Evolutionary conservation across 2,888 invertebrate genomes (phyloP).

Genomic region (Troides oblongomaculatus): DNA sequence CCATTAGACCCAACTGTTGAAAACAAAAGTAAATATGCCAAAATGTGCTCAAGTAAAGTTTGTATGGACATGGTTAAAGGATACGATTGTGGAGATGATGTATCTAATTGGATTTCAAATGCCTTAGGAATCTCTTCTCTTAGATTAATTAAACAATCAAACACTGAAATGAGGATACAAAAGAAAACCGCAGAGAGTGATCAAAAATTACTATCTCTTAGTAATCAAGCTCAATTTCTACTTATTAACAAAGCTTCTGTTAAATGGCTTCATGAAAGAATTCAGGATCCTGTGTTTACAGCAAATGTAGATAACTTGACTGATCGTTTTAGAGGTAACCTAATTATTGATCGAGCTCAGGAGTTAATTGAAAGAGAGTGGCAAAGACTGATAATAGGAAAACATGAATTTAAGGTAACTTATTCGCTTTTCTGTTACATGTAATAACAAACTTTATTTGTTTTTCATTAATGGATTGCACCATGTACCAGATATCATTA

Average conservation of each 20-base stretch:
- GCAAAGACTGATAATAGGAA: conserved; percentile 83
- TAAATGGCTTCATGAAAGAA: conserved; percentile 82
- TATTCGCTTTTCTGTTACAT: not conserved
- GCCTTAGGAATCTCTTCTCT: conserved; percentile 85
- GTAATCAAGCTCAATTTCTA: conserved; percentile 93
- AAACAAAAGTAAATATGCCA: conserved; percentile 48
- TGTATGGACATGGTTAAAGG: conserved; percentile 90
- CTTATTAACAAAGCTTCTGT: conserved; percentile 90
- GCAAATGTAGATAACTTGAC: conserved; percentile 82
- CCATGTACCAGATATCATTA: too few relatives aligned
- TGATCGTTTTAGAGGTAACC: conserved; percentile 93
- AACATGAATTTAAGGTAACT: conserved; percentile 82
- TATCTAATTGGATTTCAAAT: conserved; percentile 89
- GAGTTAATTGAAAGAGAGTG: conserved; percentile 91
- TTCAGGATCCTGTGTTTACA: conserved; percentile 74
- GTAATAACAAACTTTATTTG: too few relatives aligned
- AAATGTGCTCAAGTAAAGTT: conserved; percentile 88
- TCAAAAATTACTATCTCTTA: conserved; percentile 77
- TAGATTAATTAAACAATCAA: conserved; percentile 83
- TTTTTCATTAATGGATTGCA: too few relatives aligned
- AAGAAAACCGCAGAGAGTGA: conserved; percentile 54
- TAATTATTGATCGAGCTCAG: conserved; percentile 85
- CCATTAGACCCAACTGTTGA: conserved; percentile 64
- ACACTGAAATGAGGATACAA: conserved; percentile 52
- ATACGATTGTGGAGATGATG: conserved; percentile 90